Conservation (phyloP, 2,113 vertebrate genomes). For the Scolopax mira region DNA sequence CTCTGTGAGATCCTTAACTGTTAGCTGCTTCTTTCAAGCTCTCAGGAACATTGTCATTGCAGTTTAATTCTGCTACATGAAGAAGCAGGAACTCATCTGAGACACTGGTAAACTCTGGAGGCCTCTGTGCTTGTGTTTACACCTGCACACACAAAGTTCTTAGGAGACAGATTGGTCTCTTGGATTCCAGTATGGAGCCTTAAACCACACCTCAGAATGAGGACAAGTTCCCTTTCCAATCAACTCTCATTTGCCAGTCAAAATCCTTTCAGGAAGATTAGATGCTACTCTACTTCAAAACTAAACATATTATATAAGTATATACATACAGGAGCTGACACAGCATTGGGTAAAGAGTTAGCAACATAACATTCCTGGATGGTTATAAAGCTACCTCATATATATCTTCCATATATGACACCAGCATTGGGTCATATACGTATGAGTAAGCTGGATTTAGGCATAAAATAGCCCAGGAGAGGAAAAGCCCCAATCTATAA, state of each 20-base stretch:
- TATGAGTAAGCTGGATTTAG: neutral
- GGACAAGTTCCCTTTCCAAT: neutral
- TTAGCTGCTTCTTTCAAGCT: neutral
- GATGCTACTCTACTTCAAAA: neutral
- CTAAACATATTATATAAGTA: neutral
- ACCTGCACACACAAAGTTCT: neutral
- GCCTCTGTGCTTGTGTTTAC: neutral
- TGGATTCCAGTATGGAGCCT: neutral
- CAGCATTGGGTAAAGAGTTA: neutral
- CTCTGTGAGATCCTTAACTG: neutral
- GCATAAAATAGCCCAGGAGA: neutral
- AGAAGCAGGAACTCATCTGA: neutral
- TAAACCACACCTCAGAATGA: neutral
- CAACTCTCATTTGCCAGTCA: neutral
- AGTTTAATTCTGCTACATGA: neutral
- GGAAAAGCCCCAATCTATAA: neutral
- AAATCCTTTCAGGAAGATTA: neutral
- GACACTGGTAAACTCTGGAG: neutral
- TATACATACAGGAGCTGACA: neutral
- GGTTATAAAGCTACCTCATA: neutral
- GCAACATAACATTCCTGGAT: neutral
- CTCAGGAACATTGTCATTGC: neutral
- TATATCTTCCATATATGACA: fast-evolving
- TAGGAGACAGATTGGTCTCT: neutral
- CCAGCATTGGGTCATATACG: fast-evolving